phyloP scores from a whole-genome alignment of 2,888 invertebrate species.

The Melitaea athalia region DNA sequence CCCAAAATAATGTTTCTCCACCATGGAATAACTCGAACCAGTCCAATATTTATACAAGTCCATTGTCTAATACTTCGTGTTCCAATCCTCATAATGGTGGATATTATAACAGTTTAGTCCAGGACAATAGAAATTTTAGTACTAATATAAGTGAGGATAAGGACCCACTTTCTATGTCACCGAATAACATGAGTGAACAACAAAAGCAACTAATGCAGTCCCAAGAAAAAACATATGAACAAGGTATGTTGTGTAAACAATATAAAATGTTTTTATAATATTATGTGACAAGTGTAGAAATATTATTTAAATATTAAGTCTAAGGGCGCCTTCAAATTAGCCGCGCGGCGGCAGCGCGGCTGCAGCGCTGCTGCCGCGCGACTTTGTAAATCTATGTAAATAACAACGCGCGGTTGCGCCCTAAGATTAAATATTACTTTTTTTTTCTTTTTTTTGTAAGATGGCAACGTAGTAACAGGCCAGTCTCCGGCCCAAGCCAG shows the following conservation, averaged over 20 bases:
- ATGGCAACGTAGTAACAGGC: constrained; percentile 75
- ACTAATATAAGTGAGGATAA: constrained; percentile 71
- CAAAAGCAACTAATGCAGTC: constrained; percentile 63
- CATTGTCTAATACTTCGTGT: constrained; percentile 57
- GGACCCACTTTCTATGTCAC: constrained; percentile 77
- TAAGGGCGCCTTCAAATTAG: too few species aligned
- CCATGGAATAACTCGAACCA: constrained; percentile 74
- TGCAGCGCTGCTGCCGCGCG: too few species aligned
- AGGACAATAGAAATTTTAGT: constrained; percentile 68
- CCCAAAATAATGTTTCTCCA: constrained; percentile 75
- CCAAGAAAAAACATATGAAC: constrained; percentile 71
- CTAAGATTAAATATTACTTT: too few species aligned
- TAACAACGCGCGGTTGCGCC: too few species aligned
- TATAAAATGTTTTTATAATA: not conserved
- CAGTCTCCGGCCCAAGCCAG: constrained; percentile 85
- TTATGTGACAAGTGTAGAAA: not conserved
- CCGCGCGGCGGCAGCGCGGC: too few species aligned
- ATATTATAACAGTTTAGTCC: constrained; percentile 72
- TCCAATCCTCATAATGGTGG: constrained; percentile 75
- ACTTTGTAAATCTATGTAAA: too few species aligned
- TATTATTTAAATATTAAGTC: too few species aligned
- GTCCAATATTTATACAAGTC: constrained; percentile 67
- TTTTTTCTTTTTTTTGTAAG: constrained; percentile 46
- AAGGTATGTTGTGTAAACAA: constrained; percentile 54
- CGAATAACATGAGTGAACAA: constrained; percentile 64